Evolutionary conservation across 2,888 invertebrate genomes (phyloP).

Genomic region (Rhagium mordax): DNA sequence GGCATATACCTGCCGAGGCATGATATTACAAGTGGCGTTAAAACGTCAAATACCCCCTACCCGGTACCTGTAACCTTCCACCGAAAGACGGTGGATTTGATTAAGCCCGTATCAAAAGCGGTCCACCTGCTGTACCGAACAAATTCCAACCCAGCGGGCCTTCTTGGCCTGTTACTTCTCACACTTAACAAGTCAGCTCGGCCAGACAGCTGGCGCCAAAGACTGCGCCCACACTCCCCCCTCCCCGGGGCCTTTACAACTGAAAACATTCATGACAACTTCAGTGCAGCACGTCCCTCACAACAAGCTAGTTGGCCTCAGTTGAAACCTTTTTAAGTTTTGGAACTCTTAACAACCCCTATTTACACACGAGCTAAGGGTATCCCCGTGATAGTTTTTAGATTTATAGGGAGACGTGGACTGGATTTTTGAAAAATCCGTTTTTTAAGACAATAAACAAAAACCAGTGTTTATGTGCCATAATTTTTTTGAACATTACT

Average conservation of each 20-base stretch:
- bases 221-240: conserved; percentile 73
- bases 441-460: not conserved
- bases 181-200: conserved; percentile 65
- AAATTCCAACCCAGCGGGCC: conserved; percentile 70
- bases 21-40: conserved; percentile 49
- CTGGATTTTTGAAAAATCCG: not conserved
- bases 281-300: conserved; percentile 31
- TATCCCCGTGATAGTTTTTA: not conserved
- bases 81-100: conserved; percentile 39
- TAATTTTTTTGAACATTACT: not conserved
- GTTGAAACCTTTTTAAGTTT: not conserved
- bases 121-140: conserved; percentile 48
- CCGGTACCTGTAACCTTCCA: conserved; percentile 47
- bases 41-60: conserved; percentile 48
- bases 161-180: conserved; percentile 69
- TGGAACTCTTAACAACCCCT: not conserved
- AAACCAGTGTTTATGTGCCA: not conserved
- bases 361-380: not conserved
- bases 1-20: conserved; percentile 47
- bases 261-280: conserved; percentile 62
- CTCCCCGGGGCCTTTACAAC: conserved; percentile 60
- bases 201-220: conserved; percentile 71
- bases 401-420: not conserved
- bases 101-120: conserved; percentile 29
- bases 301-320: not conserved